Percentiles rank a stretch among this genome's conserved stretches.
These are phyloP conservation scores for Aphelocoma coerulescens DNA, from an alignment of 2,113 vertebrate species.

Conservation along the genomic window DNA sequence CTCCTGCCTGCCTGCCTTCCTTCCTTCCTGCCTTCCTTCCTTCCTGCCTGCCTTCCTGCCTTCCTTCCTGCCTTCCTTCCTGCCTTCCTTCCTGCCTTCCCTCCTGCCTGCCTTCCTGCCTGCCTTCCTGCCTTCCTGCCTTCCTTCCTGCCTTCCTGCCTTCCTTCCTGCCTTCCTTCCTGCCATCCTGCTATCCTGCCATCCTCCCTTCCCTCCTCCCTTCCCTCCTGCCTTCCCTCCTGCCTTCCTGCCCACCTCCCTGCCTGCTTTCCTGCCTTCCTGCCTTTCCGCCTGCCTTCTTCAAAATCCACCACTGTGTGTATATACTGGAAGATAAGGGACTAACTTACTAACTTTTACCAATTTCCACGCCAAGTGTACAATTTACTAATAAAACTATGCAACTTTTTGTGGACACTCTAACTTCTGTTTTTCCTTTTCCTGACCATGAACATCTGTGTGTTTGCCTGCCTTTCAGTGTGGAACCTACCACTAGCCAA, in stretches of 20 bases:
- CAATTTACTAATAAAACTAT: background rate
- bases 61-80: background rate
- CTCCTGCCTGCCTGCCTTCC: background rate
- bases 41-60: background rate
- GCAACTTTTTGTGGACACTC: background rate
- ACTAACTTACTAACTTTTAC: background rate
- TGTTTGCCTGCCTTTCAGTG: background rate
- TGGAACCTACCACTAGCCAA: background rate
- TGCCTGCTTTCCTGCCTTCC: background rate
- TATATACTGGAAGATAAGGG: background rate
- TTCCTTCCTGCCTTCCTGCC: background rate
- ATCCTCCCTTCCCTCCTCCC: no score
- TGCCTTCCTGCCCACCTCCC: no score
- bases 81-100: background rate
- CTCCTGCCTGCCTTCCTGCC: background rate
- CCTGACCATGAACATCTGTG: background rate
- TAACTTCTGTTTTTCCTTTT: background rate
- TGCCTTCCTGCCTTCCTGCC: rapidly evolving
- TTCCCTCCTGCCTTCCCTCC: rapidly evolving
- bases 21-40: background rate
- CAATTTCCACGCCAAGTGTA: background rate
- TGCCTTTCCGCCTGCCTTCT: no score
- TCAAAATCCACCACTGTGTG: background rate
- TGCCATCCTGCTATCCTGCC: no score
- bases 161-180: background rate